A percentile compares a stretch with the other conserved stretches of the same genome.
These are phyloP conservation scores for Drosophila rubida DNA, from an alignment of 2,888 invertebrate species.

Conservation along the genomic window DNA sequence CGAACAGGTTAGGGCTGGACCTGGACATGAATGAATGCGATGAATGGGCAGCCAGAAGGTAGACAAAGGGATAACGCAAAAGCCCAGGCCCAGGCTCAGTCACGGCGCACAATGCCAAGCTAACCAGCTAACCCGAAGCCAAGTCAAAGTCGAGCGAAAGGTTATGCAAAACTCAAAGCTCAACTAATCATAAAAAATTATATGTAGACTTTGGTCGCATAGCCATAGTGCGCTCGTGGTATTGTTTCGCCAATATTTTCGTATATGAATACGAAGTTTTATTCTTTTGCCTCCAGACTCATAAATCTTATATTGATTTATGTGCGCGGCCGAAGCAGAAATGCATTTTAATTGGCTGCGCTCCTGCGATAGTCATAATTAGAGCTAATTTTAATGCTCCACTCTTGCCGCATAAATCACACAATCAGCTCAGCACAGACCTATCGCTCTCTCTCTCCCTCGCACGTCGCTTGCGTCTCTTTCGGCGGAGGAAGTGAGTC, in stretches of 20 bases:
- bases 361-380: constrained; percentile 73
- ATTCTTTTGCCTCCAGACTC: constrained; percentile 59
- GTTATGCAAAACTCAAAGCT: constrained; percentile 73
- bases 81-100: background rate
- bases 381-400: constrained; percentile 76
- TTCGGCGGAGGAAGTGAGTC: constrained; percentile 51
- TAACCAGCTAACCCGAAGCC: constrained; percentile 12
- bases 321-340: constrained; percentile 57
- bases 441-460: background rate
- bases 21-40: constrained; percentile 59
- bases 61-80: constrained; percentile 14
- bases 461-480: background rate
- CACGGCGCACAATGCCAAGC: constrained; percentile 5
- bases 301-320: constrained; percentile 79
- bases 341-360: constrained; percentile 78
- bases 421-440: constrained; percentile 4
- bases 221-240: constrained; percentile 29
- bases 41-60: constrained; percentile 53
- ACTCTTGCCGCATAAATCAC: constrained; percentile 69
- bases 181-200: constrained; percentile 79
- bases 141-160: constrained; percentile 26
- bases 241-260: constrained; percentile 31
- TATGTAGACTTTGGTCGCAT: constrained; percentile 56
- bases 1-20: constrained; percentile 73
- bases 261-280: constrained; percentile 10